Conservation (phyloP, 1,140 invertebrate species). For the Stenopsyche tienmushanensis region DNA sequence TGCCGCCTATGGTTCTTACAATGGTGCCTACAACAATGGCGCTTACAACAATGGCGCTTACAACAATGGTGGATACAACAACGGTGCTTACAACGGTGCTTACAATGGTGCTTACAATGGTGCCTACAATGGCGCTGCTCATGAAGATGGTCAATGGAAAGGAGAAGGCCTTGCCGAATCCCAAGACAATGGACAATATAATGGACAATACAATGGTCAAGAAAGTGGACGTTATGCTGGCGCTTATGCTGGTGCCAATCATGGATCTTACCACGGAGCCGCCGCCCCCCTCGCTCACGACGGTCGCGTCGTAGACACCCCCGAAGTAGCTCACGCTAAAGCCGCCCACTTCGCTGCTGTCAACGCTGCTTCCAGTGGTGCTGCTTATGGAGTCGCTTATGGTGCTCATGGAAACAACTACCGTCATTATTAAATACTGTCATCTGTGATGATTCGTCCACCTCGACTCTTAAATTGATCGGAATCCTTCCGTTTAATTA, state of each 20-base stretch:
- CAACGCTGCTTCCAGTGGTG: slow-evolving; percentile 24
- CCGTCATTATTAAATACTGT: too few relatives aligned
- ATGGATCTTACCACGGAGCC: slow-evolving; percentile 16
- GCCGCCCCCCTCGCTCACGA: slow-evolving; percentile 40
- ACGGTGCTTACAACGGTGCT: too few relatives aligned
- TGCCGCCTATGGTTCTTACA: too few relatives aligned
- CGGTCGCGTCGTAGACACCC: slow-evolving; percentile 51
- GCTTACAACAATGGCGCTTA: neutral
- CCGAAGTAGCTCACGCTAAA: slow-evolving; percentile 53
- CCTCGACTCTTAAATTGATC: too few relatives aligned
- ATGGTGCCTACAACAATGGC: too few relatives aligned
- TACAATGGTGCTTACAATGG: slow-evolving; percentile 12
- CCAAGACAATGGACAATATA: too few relatives aligned
- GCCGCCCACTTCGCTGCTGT: slow-evolving; percentile 50
- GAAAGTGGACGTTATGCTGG: too few relatives aligned
- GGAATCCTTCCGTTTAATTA: too few relatives aligned
- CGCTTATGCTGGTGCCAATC: neutral
- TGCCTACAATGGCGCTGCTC: neutral
- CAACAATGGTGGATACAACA: slow-evolving; percentile 4
- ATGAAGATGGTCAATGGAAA: slow-evolving; percentile 15
- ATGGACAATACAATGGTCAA: too few relatives aligned
- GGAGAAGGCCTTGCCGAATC: slow-evolving; percentile 33
- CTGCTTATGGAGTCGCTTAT: slow-evolving; percentile 17
- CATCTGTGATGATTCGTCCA: too few relatives aligned
- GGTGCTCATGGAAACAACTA: slow-evolving; percentile 19